These are phyloP conservation scores for Salvelinus namaycush DNA, from an alignment of 2,113 vertebrate species.

Conservation along the genomic window DNA sequence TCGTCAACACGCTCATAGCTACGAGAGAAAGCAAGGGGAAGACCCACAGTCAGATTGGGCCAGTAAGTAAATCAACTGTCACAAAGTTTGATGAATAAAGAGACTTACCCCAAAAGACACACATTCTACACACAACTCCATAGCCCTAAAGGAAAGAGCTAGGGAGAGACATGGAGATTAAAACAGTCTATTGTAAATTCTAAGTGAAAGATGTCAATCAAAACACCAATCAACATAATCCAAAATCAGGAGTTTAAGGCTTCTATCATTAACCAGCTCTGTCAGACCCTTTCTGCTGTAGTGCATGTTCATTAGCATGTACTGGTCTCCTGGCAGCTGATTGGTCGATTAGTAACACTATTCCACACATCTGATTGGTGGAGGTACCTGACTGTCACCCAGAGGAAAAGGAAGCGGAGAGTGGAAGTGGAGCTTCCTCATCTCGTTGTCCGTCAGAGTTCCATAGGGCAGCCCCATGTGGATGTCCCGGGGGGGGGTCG, in stretches of 20 bases:
- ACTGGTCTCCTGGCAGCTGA: too few species aligned
- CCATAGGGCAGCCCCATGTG: constrained; percentile 96
- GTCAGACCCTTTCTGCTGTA: too few species aligned
- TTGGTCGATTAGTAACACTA: not conserved
- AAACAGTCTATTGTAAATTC: too few species aligned
- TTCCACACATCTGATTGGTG: not conserved
- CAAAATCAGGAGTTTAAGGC: too few species aligned
- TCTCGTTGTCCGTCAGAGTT: constrained; percentile 91
- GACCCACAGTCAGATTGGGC: not conserved
- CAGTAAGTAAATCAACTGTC: not conserved
- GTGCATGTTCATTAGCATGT: too few species aligned
- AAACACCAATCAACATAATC: too few species aligned
- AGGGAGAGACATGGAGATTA: not conserved
- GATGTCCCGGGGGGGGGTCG: constrained; percentile 94
- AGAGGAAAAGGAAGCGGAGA: constrained; percentile 93
- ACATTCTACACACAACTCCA: constrained; percentile 91
- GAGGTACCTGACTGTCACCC: constrained; percentile 90
- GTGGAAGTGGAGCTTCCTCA: constrained; percentile 93
- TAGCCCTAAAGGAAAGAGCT: constrained; percentile 75
- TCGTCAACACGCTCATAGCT: constrained; percentile 91
- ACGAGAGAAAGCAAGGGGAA: not conserved
- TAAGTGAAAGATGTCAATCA: too few species aligned
- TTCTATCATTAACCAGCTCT: too few species aligned
- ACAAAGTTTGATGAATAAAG: not conserved
- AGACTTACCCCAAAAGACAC: constrained; percentile 89